A percentile compares a stretch with the other conserved stretches of the same genome.
Conservation (phyloP, 2,797 vertebrate species). For the Cossypha polioptera region DNA sequence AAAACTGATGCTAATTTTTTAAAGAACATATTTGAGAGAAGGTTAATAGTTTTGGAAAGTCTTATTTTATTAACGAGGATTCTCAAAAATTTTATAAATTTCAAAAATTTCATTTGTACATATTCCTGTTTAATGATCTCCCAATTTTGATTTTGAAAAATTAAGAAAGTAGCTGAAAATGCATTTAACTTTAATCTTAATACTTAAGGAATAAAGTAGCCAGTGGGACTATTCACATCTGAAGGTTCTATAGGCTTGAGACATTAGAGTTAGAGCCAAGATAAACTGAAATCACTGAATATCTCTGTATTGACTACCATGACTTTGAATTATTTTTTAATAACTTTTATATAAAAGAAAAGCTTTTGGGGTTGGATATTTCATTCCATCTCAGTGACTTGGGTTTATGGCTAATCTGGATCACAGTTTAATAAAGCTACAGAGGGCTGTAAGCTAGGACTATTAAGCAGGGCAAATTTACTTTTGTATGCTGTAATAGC, state of each 20-base stretch:
- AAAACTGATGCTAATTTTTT: neutral
- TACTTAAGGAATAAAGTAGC: neutral
- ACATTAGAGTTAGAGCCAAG: neutral
- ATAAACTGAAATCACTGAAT: neutral
- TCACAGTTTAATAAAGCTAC: neutral
- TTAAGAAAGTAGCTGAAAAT: neutral
- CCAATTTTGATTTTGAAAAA: neutral
- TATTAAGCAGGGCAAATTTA: neutral
- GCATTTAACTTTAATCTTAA: neutral
- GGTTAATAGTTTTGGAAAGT: neutral
- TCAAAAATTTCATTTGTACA: neutral
- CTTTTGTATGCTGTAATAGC: neutral
- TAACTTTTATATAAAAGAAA: neutral
- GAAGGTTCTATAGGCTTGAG: neutral
- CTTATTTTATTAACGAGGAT: neutral
- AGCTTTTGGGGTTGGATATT: neutral
- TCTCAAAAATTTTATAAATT: neutral
- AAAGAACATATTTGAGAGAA: neutral
- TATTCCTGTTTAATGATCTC: neutral
- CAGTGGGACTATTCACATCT: neutral
- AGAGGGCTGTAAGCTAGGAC: neutral
- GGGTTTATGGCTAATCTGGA: neutral
- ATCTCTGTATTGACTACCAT: neutral
- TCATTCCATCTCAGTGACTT: neutral
- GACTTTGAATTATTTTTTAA: neutral